These are phyloP conservation scores for Microtus richardsoni DNA, from an alignment of 2,113 vertebrate genomes.

Conservation along the genomic window DNA sequence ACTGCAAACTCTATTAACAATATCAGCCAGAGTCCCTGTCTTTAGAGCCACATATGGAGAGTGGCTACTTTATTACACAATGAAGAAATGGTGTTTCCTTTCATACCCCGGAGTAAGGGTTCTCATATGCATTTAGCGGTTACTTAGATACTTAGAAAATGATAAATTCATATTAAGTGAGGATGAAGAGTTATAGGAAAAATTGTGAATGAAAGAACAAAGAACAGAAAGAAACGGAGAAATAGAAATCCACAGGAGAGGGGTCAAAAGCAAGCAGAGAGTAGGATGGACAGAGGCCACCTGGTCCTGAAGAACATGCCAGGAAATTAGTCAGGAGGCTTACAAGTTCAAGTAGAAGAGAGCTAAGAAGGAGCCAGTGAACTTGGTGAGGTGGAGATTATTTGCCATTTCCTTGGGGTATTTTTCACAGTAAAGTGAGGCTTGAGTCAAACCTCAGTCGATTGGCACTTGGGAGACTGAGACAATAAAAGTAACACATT, in stretches of 20 bases:
- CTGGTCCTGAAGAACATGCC: not conserved
- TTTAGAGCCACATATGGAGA: not conserved
- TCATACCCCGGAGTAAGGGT: not conserved
- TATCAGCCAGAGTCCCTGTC: not conserved
- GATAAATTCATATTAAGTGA: not conserved
- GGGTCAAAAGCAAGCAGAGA: constrained; percentile 24
- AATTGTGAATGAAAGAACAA: constrained; percentile 20
- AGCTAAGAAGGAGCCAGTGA: not conserved
- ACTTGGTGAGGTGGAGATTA: not conserved
- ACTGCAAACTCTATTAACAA: not conserved
- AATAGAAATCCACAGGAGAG: not conserved
- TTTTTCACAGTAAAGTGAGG: not conserved
- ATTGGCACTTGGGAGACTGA: not conserved
- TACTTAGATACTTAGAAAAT: not conserved
- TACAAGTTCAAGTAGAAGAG: not conserved
- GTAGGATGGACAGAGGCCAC: not conserved
- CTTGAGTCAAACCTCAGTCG: not conserved
- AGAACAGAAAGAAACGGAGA: constrained; percentile 25
- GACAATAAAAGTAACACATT: not conserved
- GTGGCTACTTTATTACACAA: not conserved
- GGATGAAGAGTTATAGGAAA: not conserved
- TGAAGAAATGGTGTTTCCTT: not conserved
- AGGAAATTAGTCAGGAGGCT: not conserved
- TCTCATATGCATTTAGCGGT: not conserved
- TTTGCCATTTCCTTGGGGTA: not conserved